These are phyloP conservation scores for Laterallus jamaicensis DNA, from an alignment of 2,113 vertebrate species.

Conservation along the genomic window DNA sequence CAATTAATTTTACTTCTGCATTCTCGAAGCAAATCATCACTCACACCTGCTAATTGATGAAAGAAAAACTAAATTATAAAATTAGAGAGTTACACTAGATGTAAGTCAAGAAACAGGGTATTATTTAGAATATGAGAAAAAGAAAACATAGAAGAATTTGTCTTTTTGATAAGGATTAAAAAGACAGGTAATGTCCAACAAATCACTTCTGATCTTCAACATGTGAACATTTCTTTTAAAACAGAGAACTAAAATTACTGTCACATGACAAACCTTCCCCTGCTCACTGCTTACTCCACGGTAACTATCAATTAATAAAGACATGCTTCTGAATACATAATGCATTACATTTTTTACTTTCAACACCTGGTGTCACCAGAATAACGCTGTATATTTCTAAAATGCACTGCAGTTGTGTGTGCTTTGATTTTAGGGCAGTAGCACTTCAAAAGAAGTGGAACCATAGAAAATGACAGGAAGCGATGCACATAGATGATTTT, in stretches of 20 bases:
- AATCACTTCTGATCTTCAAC: not conserved
- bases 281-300: not conserved
- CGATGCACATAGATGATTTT: not conserved
- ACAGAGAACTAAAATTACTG: not conserved
- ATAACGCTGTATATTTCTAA: conserved; percentile 12
- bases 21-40: conserved; percentile 12
- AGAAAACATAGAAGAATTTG: not conserved
- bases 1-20: not conserved
- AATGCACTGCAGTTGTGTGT: not conserved
- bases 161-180: not conserved
- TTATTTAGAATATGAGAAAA: not conserved
- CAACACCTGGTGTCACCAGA: conserved; percentile 72
- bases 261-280: not conserved
- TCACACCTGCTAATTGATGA: conserved; percentile 6
- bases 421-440: not conserved
- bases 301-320: conserved; percentile 21
- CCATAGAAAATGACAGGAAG: not conserved
- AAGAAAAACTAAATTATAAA: not conserved
- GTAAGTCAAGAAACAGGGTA: not conserved
- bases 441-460: not conserved
- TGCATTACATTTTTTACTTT: conserved; percentile 60
- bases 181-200: not conserved
- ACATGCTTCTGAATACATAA: conserved; percentile 31
- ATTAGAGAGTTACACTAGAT: not conserved
- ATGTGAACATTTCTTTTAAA: not conserved